Conservation (phyloP, 2,888 invertebrate species). For the Drosophila cracens region DNA sequence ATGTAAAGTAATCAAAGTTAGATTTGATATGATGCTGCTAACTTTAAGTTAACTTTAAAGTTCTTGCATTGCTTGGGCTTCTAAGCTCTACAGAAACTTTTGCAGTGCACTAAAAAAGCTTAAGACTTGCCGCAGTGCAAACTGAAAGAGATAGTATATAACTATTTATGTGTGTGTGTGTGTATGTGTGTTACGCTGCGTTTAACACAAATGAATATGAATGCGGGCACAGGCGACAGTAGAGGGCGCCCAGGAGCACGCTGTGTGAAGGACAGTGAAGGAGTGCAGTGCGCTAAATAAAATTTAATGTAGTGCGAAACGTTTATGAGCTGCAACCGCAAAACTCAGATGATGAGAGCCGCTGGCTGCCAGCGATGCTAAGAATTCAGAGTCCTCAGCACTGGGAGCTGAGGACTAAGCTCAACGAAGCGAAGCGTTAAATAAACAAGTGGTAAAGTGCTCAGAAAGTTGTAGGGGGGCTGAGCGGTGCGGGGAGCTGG, state of each 20-base stretch:
- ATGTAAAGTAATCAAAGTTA: conserved; percentile 61
- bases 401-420: conserved; percentile 28
- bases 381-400: conserved; percentile 5
- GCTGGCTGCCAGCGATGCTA: conserved; percentile 30
- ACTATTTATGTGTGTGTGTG: conserved; percentile 14
- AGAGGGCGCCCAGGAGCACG: conserved; percentile 21
- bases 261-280: background rate
- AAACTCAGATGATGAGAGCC: conserved; percentile 55
- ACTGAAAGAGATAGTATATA: conserved; percentile 16
- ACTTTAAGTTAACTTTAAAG: conserved; percentile 60
- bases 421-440: conserved; percentile 73
- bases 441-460: conserved; percentile 77
- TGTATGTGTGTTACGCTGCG: conserved; percentile 64
- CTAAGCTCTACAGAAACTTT: conserved; percentile 61
- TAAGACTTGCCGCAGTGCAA: conserved; percentile 21
- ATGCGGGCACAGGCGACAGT: conserved; percentile 57
- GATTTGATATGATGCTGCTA: conserved; percentile 53
- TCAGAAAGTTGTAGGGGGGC: conserved; percentile 52
- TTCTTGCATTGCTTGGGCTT: conserved; percentile 32
- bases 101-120: conserved; percentile 54
- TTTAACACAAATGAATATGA: conserved; percentile 80
- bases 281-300: conserved; percentile 67
- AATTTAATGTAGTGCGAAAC: conserved; percentile 81
- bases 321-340: conserved; percentile 80
- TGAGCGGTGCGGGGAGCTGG: conserved; percentile 29